Conservation (phyloP, 2,888 invertebrate species). For the Serripes groenlandicus region DNA sequence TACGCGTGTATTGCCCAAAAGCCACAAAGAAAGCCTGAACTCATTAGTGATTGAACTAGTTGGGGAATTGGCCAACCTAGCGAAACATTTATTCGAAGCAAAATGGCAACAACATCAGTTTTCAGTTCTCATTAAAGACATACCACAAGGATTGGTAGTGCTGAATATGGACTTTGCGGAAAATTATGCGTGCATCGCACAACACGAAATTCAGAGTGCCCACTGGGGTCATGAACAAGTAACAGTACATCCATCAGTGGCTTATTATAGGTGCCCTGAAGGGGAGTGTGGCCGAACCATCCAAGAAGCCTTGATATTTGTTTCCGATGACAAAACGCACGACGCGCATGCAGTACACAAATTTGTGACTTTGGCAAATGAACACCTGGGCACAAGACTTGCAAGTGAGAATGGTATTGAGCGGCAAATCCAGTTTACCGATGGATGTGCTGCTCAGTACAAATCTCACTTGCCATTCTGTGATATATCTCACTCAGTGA, state of each 20-base stretch:
- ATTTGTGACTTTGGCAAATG: slow-evolving; percentile 39
- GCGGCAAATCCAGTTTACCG: not conserved
- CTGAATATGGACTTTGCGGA: slow-evolving; percentile 4
- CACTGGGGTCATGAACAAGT: slow-evolving; percentile 57
- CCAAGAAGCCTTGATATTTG: slow-evolving; percentile 48
- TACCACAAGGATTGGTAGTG: slow-evolving; percentile 50
- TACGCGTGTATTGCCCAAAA: slow-evolving; percentile 22
- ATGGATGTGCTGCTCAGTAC: slow-evolving; percentile 37
- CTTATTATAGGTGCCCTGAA: slow-evolving; percentile 48
- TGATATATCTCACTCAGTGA: slow-evolving; percentile 35
- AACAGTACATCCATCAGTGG: slow-evolving; percentile 45
- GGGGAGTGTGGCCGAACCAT: slow-evolving; percentile 43
- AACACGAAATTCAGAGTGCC: slow-evolving; percentile 58
- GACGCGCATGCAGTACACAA: slow-evolving; percentile 48
- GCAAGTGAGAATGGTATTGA: not conserved
- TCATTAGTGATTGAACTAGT: slow-evolving; percentile 30
- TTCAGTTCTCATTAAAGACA: slow-evolving; percentile 17
- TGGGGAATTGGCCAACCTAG: slow-evolving; percentile 33
- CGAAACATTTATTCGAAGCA: slow-evolving; percentile 48
- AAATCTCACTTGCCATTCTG: slow-evolving; percentile 49
- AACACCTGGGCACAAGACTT: slow-evolving; percentile 38
- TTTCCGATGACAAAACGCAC: slow-evolving; percentile 57
- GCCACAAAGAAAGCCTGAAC: slow-evolving; percentile 11
- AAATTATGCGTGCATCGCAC: slow-evolving; percentile 40
- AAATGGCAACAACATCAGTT: slow-evolving; percentile 56